These are phyloP conservation scores for Peromyscus attwateri DNA, from an alignment of 2,797 vertebrate genomes.

Conservation along the genomic window DNA sequence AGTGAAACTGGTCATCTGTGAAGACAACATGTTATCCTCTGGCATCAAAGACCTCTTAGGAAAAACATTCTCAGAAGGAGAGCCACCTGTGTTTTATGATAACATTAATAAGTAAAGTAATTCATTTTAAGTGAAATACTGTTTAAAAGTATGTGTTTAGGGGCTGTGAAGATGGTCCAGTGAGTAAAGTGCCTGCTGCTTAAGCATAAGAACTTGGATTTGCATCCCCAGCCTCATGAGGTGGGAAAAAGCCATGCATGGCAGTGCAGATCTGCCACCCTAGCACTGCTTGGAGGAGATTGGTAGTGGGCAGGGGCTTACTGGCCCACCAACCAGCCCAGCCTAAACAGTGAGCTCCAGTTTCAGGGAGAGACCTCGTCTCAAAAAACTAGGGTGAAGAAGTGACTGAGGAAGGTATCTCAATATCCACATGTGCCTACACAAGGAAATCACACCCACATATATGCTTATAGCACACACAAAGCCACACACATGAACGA, in stretches of 20 bases:
- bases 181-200: not conserved
- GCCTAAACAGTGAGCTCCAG: not conserved
- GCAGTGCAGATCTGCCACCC: not conserved
- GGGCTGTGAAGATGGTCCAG: not conserved
- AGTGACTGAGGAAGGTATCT: not conserved
- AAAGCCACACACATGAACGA: not conserved
- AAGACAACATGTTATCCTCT: not conserved
- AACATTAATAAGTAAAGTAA: not conserved
- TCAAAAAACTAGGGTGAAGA: not conserved
- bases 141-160: not conserved
- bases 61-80: not conserved
- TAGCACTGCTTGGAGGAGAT: not conserved
- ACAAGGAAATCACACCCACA: not conserved
- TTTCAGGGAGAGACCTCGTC: not conserved
- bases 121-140: conserved; percentile 21
- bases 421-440: too few species aligned
- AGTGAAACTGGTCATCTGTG: not conserved
- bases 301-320: not conserved
- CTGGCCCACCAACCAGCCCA: not conserved
- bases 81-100: not conserved
- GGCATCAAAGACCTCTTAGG: not conserved
- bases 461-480: not conserved
- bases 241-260: not conserved
- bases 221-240: not conserved
- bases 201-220: not conserved